These are phyloP conservation scores for Malthinus seriepunctatus DNA, from an alignment of 2,888 invertebrate species.

Conservation along the genomic window DNA sequence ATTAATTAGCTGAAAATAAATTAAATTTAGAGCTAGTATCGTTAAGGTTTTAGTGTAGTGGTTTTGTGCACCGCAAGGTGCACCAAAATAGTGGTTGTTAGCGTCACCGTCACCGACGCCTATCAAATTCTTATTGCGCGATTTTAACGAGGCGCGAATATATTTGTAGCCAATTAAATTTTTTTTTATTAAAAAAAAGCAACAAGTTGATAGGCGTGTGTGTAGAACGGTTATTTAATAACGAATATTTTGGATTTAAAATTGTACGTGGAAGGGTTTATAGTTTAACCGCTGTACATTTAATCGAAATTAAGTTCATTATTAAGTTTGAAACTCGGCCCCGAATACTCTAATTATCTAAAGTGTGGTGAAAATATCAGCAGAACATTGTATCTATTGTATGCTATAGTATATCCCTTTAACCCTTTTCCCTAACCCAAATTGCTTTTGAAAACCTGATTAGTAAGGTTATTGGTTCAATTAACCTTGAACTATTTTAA, in stretches of 20 bases:
- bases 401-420: slow-evolving; percentile 23
- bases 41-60: not conserved
- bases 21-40: not conserved
- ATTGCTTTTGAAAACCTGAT: slow-evolving; percentile 14
- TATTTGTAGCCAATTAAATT: not conserved
- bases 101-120: not conserved
- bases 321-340: slow-evolving; percentile 37
- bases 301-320: slow-evolving; percentile 44
- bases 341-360: slow-evolving; percentile 37
- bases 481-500: not conserved
- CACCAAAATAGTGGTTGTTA: not conserved
- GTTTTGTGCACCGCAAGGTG: not conserved
- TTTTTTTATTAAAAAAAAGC: not conserved
- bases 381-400: slow-evolving; percentile 27
- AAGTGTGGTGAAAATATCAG: slow-evolving; percentile 34
- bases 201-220: not conserved
- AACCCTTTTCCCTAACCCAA: slow-evolving; percentile 20
- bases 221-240: too few relatives aligned
- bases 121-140: not conserved
- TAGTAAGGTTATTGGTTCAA: not conserved
- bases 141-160: not conserved
- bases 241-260: slow-evolving; percentile 25
- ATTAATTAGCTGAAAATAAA: not conserved
- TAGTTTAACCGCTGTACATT: slow-evolving; percentile 40
- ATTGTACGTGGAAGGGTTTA: slow-evolving; percentile 38